A percentile compares a stretch with the other conserved stretches of the same genome.
phyloP scores from a whole-genome alignment of 2,113 vertebrate genomes.

The Percina caprodes region DNA sequence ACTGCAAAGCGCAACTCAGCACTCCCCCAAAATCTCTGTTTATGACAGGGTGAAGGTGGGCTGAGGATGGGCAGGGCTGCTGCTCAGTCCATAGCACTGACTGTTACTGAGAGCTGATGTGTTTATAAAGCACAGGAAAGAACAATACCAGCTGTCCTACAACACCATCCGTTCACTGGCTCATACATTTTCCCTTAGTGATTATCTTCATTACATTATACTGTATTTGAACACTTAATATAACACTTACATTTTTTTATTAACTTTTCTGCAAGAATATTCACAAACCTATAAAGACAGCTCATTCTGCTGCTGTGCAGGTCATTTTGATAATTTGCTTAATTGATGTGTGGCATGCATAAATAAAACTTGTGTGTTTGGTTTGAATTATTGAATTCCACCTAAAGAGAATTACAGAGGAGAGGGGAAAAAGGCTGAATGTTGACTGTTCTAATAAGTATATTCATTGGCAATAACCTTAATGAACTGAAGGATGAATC shows the following conservation, averaged over 20 bases:
- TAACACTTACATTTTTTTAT: neutral
- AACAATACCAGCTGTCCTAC: constrained; percentile 81
- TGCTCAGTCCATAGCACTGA: constrained; percentile 83
- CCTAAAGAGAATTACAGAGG: constrained; percentile 17
- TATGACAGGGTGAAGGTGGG: constrained; percentile 76
- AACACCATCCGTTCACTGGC: constrained; percentile 77
- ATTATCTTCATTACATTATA: constrained; percentile 42
- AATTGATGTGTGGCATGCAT: constrained; percentile 48
- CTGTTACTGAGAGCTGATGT: constrained; percentile 85
- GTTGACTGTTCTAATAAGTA: constrained; percentile 72
- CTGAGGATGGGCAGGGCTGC: constrained; percentile 68
- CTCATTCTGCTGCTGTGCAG: constrained; percentile 19
- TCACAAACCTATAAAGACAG: neutral
- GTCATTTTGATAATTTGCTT: constrained; percentile 48
- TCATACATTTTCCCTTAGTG: constrained; percentile 27
- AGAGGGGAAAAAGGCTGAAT: constrained; percentile 42
- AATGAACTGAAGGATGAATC: constrained; percentile 81
- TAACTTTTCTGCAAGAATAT: constrained; percentile 7
- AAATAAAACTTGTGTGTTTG: constrained; percentile 65
- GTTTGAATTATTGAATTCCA: constrained; percentile 70
- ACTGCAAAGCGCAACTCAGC: constrained; percentile 56
- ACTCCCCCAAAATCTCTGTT: constrained; percentile 77
- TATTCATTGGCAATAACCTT: constrained; percentile 80
- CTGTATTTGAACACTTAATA: constrained; percentile 29
- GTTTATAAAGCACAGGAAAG: constrained; percentile 84